Percentiles rank a stretch among this genome's conserved stretches.
phyloP scores from a whole-genome alignment of 2,888 invertebrate genomes.

The Chymomyza amoena region DNA sequence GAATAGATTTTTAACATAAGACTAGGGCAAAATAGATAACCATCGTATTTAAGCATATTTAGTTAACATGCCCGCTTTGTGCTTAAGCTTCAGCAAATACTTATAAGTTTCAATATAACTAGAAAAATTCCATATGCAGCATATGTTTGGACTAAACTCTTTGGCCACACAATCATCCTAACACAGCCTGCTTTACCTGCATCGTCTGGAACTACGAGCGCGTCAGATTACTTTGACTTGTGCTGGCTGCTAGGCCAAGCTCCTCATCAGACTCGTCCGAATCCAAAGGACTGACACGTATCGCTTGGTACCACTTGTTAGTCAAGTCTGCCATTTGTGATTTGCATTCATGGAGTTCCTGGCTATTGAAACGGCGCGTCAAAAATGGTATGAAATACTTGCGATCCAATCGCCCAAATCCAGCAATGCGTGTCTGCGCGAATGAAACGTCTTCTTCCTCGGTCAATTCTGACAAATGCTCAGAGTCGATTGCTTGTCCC shows the following conservation, averaged over 20 bases:
- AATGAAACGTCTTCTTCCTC: conserved; percentile 94
- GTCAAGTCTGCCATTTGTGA: conserved; percentile 97
- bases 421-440: conserved; percentile 88
- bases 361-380: conserved; percentile 95
- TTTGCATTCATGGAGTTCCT: conserved; percentile 97
- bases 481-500: conserved; percentile 96
- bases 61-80: not conserved
- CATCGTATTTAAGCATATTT: not conserved
- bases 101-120: not conserved
- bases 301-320: conserved; percentile 98
- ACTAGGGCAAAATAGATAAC: not conserved
- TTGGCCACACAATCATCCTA: not conserved
- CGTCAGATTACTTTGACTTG: conserved; percentile 65
- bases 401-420: conserved; percentile 94
- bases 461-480: conserved; percentile 94
- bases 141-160: not conserved
- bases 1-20: not conserved
- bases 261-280: conserved; percentile 87
- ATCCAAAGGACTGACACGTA: conserved; percentile 91
- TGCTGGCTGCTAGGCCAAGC: conserved; percentile 72
- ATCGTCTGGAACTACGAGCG: conserved; percentile 44
- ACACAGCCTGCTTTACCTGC: not conserved
- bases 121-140: not conserved
- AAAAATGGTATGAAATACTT: conserved; percentile 98
- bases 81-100: not conserved